phyloP scores from a whole-genome alignment of 2,113 vertebrate genomes.

The Myotis lucifugus region DNA sequence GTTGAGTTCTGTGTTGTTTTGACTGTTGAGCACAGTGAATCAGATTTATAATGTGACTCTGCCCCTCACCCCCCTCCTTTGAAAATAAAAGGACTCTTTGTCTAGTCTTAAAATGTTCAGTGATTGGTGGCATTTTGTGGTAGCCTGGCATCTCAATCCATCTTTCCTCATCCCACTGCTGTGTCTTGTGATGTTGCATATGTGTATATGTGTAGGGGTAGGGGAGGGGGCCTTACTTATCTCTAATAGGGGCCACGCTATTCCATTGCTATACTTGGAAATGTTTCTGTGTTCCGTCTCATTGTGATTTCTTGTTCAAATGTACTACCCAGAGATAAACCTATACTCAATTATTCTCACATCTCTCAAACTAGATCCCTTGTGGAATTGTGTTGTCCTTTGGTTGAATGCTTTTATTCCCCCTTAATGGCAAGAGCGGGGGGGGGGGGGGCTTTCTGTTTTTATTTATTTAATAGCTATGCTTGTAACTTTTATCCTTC shows the following conservation, averaged over 20 bases:
- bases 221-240: neutral
- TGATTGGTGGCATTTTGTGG: conserved; percentile 64
- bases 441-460: neutral
- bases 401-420: conserved; percentile 54
- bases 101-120: conserved; percentile 58
- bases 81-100: conserved; percentile 71
- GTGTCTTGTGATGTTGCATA: conserved; percentile 61
- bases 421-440: neutral
- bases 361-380: conserved; percentile 64
- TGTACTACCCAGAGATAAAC: conserved; percentile 59
- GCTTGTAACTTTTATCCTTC: conserved; percentile 40
- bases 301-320: conserved; percentile 50
- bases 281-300: conserved; percentile 71
- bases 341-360: conserved; percentile 46
- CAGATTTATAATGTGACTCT: conserved; percentile 68
- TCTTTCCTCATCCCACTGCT: conserved; percentile 61
- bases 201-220: conserved; percentile 54
- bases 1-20: conserved; percentile 81
- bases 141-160: conserved; percentile 67
- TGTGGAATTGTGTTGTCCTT: conserved; percentile 51
- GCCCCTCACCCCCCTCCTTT: conserved; percentile 48
- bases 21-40: conserved; percentile 67
- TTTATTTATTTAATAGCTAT: conserved; percentile 49
- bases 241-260: neutral
- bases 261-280: conserved; percentile 54